phyloP scores from a whole-genome alignment of 2,113 vertebrate genomes.

The Amia ocellicauda region DNA sequence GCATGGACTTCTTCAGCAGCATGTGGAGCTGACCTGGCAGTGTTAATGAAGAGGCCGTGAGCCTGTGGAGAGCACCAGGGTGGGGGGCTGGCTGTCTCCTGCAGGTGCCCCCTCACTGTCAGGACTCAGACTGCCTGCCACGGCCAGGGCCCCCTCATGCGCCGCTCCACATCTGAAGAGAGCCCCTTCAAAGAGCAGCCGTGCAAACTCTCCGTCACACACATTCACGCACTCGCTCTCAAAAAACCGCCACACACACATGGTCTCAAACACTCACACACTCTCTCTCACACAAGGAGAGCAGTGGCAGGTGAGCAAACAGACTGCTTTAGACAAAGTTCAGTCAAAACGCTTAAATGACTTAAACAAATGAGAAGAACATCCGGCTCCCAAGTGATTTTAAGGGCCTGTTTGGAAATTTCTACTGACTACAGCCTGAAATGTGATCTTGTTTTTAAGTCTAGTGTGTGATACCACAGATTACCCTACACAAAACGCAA shows the following conservation, averaged over 20 bases:
- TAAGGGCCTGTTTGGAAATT: too few relatives aligned
- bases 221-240: neutral
- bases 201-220: neutral
- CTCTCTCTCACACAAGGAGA: neutral
- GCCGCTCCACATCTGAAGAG: neutral
- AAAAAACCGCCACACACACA: neutral
- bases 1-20: neutral
- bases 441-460: too few relatives aligned
- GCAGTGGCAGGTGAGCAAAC: too few relatives aligned
- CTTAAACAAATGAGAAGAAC: too few relatives aligned
- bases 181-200: too few relatives aligned
- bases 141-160: neutral
- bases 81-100: neutral
- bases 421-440: too few relatives aligned
- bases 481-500: too few relatives aligned
- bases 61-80: neutral
- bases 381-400: too few relatives aligned
- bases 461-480: too few relatives aligned
- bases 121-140: neutral
- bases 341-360: too few relatives aligned
- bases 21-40: neutral
- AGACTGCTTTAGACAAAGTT: too few relatives aligned
- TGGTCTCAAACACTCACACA: neutral
- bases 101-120: conserved; percentile 6
- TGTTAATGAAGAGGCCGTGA: neutral